Base-by-base conservation (phyloP, 2,113 vertebrate species). In the Macquaria australasica region DNA sequence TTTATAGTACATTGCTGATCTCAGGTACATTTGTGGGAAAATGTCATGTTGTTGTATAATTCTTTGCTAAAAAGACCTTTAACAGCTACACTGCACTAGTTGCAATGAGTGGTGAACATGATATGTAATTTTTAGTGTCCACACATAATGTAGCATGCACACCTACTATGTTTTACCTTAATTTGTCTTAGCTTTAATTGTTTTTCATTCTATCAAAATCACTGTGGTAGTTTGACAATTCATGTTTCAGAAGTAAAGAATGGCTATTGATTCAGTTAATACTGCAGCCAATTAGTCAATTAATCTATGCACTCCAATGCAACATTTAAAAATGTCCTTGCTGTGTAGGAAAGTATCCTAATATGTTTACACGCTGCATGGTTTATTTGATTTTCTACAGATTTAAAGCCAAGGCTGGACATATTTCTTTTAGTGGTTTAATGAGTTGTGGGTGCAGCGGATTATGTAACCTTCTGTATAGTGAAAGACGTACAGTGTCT, bases 401-500 rank as follows among this genome's bases (percentile, higher is more conserved):
- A 88, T 89, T 82, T 25, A 55, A 83, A 63, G 71, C 75, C 59
- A 71, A 48, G 51, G 20, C 60, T 58, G 45, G 59, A 73, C 58
- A 21, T 87, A 85, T 82, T 91, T 81, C 37, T 56, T 67, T 87
- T 62, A 28, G 86, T 56, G 86, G 39, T 87, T 89, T 89, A 84
- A 87, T 74, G 85, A 77, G 78, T 77, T 77, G 73, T 63, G 73
- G 80, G 43, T 77, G 34, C 70, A 76, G 74, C 2, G 9, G 66
- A 84, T 93, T 94, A 92, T 91, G 86, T 90, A 92, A 93, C 67
- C 51, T 45, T 78, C 82, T 90, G 83, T 84, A 80, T 67, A 77
- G 83, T 93, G 81, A 94, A 95, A 95, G 92, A 90, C 88, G 9
- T 90, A 85, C 88, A 92, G 93, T 94, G 84, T 90, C 34, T 34